A percentile compares a stretch with the other conserved stretches of the same genome.
phyloP scores from a whole-genome alignment of 2,113 vertebrate species.

The Crypturellus undulatus region DNA sequence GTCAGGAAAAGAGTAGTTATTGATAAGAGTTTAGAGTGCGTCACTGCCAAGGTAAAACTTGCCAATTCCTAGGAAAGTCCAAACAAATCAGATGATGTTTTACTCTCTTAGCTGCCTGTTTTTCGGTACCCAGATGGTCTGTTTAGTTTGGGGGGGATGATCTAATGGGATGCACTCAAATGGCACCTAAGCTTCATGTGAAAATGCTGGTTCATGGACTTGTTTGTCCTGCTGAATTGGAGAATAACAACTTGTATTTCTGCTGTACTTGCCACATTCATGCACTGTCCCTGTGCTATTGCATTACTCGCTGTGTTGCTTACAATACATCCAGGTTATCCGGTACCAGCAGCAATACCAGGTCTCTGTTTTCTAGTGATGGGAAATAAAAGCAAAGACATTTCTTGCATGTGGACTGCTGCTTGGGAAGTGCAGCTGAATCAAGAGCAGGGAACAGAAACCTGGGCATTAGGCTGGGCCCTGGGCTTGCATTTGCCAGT shows the following conservation, averaged over 20 bases:
- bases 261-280: not conserved
- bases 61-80: not conserved
- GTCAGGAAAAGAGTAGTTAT: conserved; percentile 8
- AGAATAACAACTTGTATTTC: not conserved
- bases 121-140: not conserved
- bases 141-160: not conserved
- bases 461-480: not conserved
- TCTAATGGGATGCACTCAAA: not conserved
- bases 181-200: not conserved
- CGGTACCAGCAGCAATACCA: not conserved
- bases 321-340: not conserved
- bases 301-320: accelerated
- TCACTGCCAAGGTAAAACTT: not conserved
- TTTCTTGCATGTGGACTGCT: not conserved
- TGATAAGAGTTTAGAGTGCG: not conserved
- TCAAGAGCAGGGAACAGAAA: not conserved
- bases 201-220: not conserved
- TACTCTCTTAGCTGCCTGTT: not conserved
- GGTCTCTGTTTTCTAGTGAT: not conserved
- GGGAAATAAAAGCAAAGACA: not conserved
- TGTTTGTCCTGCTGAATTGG: not conserved
- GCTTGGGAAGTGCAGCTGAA: not conserved
- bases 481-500: not conserved
- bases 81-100: not conserved
- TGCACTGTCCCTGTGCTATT: not conserved